These are phyloP conservation scores for Hesperophylax magnus DNA, from an alignment of 1,140 invertebrate species.

Conservation along the genomic window DNA sequence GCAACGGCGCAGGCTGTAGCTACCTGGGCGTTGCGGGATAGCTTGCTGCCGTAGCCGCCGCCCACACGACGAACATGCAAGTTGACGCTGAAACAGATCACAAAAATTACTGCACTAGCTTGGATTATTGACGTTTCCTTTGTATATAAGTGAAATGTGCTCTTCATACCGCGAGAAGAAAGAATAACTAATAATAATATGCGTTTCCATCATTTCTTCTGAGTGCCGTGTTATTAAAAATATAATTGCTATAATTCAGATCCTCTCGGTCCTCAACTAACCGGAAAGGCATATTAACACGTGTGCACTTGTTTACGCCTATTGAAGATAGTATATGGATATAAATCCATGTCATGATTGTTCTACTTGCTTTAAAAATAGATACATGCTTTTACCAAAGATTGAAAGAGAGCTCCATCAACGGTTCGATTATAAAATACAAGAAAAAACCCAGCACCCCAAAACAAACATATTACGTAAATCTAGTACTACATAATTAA, in stretches of 20 bases:
- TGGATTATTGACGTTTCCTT: background rate
- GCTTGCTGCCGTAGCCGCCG: slow-evolving; percentile 66
- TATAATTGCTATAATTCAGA: too few species aligned
- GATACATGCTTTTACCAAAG: too few species aligned
- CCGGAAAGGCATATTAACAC: background rate
- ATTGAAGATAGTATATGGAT: background rate
- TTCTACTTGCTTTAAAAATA: too few species aligned
- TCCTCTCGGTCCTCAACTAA: too few species aligned
- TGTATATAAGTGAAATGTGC: background rate
- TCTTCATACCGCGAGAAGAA: background rate
- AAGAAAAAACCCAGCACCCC: too few species aligned
- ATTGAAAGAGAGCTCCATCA: too few species aligned
- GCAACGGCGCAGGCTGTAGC: slow-evolving; percentile 65
- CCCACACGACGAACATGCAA: slow-evolving; percentile 66
- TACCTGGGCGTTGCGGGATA: slow-evolving; percentile 62
- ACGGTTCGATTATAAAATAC: too few species aligned
- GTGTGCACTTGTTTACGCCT: background rate
- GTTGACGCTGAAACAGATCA: slow-evolving; percentile 62
- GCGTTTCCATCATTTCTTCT: background rate
- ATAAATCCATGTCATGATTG: too few species aligned
- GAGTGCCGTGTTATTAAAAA: too few species aligned
- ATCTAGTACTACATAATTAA: too few species aligned
- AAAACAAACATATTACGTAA: too few species aligned
- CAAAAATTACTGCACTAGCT: background rate
- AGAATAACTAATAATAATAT: background rate